Conservation (phyloP, 2,888 invertebrate species). For the Eupithecia exiguata region DNA sequence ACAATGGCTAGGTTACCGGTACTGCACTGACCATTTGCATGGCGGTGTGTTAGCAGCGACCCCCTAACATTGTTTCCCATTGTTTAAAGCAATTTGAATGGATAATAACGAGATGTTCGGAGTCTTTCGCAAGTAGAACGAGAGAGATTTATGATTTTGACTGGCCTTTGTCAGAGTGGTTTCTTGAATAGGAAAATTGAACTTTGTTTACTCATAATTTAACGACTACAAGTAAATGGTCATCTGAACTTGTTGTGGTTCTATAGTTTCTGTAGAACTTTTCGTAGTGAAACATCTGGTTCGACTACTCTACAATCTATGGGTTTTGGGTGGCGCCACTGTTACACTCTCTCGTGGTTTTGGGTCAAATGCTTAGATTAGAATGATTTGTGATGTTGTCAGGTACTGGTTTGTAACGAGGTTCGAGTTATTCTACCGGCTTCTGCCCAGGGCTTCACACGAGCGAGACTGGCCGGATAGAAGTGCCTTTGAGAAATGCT, state of each 20-base stretch:
- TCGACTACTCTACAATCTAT: neutral
- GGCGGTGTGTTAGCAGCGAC: conserved; percentile 63
- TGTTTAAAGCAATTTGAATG: conserved; percentile 74
- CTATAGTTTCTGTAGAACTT: neutral
- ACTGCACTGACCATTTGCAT: conserved; percentile 61
- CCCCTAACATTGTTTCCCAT: conserved; percentile 67
- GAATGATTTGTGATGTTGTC: conserved; percentile 6
- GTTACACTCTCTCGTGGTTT: conserved; percentile 50
- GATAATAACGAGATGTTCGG: conserved; percentile 66
- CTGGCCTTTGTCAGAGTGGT: neutral
- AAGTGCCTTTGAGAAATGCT: neutral
- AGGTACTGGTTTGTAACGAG: conserved; percentile 1
- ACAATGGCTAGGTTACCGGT: conserved; percentile 59
- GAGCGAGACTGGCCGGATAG: neutral
- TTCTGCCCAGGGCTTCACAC: neutral
- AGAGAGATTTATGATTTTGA: conserved; percentile 59
- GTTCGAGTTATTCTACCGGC: neutral
- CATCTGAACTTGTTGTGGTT: neutral
- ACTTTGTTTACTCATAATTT: conserved; percentile 1
- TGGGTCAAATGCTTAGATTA: conserved; percentile 43
- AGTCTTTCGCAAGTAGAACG: conserved; percentile 74
- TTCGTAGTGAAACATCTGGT: conserved; percentile 3
- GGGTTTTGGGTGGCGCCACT: conserved; percentile 46
- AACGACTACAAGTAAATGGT: neutral
- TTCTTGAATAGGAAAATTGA: neutral